Evolutionary conservation across 2,113 vertebrate genomes (phyloP).

Genomic region (Gasterosteus aculeatus): DNA sequence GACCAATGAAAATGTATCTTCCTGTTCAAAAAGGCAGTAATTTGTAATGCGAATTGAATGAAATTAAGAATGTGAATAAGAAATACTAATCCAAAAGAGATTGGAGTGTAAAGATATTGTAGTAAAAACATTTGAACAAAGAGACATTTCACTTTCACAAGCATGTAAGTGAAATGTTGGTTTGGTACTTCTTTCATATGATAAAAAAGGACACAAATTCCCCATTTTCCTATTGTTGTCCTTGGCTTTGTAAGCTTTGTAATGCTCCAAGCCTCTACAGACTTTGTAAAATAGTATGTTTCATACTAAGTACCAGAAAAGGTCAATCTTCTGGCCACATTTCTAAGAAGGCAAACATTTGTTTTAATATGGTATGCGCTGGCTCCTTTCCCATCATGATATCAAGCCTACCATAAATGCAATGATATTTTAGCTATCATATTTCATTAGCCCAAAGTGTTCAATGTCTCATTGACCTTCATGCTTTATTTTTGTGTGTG

Average conservation of each 20-base stretch:
- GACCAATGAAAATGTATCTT: constrained; percentile 25
- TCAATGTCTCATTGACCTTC: background rate
- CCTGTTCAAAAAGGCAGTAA: constrained; percentile 20
- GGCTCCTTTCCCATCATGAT: constrained; percentile 2
- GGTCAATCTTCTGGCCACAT: constrained; percentile 22
- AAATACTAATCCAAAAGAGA: constrained; percentile 36
- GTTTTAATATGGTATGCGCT: constrained; percentile 49
- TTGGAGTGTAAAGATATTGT: background rate
- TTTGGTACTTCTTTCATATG: background rate
- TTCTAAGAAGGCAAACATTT: constrained; percentile 27
- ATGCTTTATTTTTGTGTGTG: background rate
- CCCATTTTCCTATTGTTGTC: constrained; percentile 4
- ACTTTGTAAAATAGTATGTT: constrained; percentile 53
- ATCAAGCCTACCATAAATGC: background rate
- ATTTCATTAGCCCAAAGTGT: background rate
- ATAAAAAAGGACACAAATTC: constrained; percentile 14
- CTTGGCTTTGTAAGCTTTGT: constrained; percentile 51
- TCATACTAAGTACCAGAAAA: too few species aligned
- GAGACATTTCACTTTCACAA: constrained; percentile 20
- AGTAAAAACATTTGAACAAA: background rate
- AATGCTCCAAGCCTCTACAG: constrained; percentile 51
- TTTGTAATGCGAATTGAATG: constrained; percentile 39
- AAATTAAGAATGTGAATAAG: constrained; percentile 57
- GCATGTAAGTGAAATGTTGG: constrained; percentile 40
- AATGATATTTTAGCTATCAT: background rate